A percentile compares a stretch with the other conserved stretches of the same genome.
Evolutionary conservation across 2,797 vertebrate genomes (phyloP).

Genomic region (Loriculus beryllinus): DNA sequence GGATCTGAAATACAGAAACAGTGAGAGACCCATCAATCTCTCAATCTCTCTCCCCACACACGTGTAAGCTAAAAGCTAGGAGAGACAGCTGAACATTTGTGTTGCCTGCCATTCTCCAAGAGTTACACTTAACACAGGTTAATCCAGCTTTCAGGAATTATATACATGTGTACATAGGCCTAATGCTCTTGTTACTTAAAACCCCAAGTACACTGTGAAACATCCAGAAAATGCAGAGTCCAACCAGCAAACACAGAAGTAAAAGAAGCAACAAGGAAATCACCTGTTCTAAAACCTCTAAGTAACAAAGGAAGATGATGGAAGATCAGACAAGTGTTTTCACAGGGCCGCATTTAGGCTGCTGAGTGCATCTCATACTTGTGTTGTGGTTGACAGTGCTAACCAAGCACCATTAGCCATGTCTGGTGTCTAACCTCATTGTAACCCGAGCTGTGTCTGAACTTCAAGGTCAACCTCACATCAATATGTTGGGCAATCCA

Average conservation of each 20-base stretch:
- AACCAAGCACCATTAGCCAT: background rate
- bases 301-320: background rate
- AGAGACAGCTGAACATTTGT: background rate
- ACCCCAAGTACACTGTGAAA: background rate
- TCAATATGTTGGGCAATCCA: background rate
- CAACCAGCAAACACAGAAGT: background rate
- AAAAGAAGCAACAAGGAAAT: background rate
- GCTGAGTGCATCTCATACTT: background rate
- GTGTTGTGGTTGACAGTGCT: background rate
- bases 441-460: background rate
- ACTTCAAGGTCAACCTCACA: background rate
- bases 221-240: background rate
- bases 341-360: background rate
- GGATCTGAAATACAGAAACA: slow-evolving; percentile 71
- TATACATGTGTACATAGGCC: background rate
- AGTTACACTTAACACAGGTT: background rate
- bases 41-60: background rate
- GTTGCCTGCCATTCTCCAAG: background rate
- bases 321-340: background rate
- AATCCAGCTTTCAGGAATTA: background rate
- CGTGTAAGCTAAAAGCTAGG: background rate
- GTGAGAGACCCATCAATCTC: slow-evolving; percentile 33
- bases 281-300: background rate
- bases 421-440: background rate
- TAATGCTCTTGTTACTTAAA: background rate